Evolutionary conservation across 1,140 invertebrate species (phyloP).

Genomic region (Pachypeltis micranthus): DNA sequence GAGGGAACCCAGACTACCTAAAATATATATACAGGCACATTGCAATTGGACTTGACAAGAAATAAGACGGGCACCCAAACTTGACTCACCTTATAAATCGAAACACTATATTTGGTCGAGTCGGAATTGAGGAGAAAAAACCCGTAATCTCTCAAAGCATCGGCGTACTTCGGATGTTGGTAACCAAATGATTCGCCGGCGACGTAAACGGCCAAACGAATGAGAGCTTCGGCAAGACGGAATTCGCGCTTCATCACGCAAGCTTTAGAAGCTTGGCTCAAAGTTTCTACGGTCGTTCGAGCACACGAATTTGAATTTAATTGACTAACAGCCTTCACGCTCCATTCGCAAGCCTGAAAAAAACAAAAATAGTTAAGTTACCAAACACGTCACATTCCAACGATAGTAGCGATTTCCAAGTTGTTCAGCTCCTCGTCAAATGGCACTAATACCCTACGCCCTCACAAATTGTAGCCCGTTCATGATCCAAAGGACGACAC

Average conservation of each 20-base stretch:
- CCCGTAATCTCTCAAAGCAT: constrained; percentile 73
- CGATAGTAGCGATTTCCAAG: too few relatives aligned
- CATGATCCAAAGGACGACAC: too few relatives aligned
- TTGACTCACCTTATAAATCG: constrained; percentile 57
- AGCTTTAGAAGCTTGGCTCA: constrained; percentile 69
- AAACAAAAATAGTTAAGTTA: too few relatives aligned
- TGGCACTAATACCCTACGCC: too few relatives aligned
- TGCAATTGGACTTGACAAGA: background rate
- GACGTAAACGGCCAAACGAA: constrained; percentile 64
- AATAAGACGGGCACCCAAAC: too few relatives aligned
- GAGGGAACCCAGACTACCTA: background rate
- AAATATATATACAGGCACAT: background rate
- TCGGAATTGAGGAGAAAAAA: constrained; percentile 86
- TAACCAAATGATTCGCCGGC: constrained; percentile 56
- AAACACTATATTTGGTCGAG: constrained; percentile 63
- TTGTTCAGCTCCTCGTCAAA: too few relatives aligned
- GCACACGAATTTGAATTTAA: constrained; percentile 46
- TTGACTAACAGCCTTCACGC: constrained; percentile 53
- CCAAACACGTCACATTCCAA: too few relatives aligned
- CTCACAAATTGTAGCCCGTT: too few relatives aligned
- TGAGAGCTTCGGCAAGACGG: constrained; percentile 60
- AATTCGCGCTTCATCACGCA: constrained; percentile 80
- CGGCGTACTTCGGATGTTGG: constrained; percentile 66
- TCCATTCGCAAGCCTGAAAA: constrained; percentile 53
- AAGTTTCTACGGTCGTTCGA: constrained; percentile 59